Evolutionary conservation across 2,113 vertebrate genomes (phyloP), one percentile per base, ranked within the genome.

Genomic region (Progne subis): DNA sequence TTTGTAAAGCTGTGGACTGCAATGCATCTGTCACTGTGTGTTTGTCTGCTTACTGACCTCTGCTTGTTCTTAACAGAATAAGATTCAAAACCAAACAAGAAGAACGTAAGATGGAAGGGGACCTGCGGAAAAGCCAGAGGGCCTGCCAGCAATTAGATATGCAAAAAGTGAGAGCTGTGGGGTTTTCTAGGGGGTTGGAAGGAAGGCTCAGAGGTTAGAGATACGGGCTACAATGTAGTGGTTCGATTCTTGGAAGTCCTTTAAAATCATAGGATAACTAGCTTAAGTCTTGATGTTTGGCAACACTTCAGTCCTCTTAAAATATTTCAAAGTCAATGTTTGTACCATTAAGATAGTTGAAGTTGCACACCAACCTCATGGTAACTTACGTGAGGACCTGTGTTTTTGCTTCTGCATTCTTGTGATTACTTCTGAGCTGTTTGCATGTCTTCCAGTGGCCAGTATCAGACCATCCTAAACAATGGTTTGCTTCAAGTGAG

Each of bases 121-220:
- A 99, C 90, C 98, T 99, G 29, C 97, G 91, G 72, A 99, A 96
- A 97, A 99, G 99, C 97, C 99, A 99, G 94, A 95, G 97, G 68
- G 98, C 99, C 89, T 99, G 99, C 92, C 99, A 99, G 90, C 99
- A 99, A 46, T 96, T 99, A 53, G 99, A 99, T 94, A 97, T 67
- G 83, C 99, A 99, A 95, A 99, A 99, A 98, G 99, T 99, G 82
- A 94, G 95, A 37, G 61, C 59, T 61, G 2, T 2, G 14, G 29
- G 29, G 4, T 16, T 28, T 37, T 87, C 21, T n/a, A 18, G 26
- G 14, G 18, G 8, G 9, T 20, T 90, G 49, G 32, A 50, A 71
- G 26, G 56, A 76, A 78, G 20, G 20, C n/a, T 81, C 89, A 6
- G 13, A 55, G 18, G 14, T 88, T 82, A 74, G 52, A 76, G 20